Evolutionary conservation across 2,888 invertebrate species (phyloP).

Genomic region (Hypomecis atomaria): DNA sequence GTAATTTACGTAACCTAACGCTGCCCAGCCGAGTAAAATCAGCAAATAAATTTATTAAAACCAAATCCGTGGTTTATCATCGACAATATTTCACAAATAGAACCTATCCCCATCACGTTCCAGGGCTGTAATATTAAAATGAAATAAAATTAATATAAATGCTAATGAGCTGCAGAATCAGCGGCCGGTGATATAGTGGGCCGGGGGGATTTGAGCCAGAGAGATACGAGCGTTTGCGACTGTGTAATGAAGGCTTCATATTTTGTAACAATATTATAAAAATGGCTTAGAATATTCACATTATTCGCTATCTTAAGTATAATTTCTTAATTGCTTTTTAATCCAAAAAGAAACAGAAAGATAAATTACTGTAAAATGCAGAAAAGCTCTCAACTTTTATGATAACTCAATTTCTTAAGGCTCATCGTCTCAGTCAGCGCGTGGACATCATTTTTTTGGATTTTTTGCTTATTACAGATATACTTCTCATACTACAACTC

Average conservation of each 20-base stretch:
- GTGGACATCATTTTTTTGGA: too few relatives aligned
- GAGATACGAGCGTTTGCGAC: slow-evolving; percentile 13
- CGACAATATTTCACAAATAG: background rate
- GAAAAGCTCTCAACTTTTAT: too few relatives aligned
- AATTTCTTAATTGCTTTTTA: too few relatives aligned
- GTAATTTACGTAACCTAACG: too few relatives aligned
- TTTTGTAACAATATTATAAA: background rate
- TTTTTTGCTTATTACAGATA: too few relatives aligned
- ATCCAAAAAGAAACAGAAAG: too few relatives aligned
- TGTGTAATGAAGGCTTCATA: slow-evolving; percentile 15
- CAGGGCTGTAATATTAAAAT: slow-evolving; percentile 55
- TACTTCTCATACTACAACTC: too few relatives aligned
- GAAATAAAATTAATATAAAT: slow-evolving; percentile 72
- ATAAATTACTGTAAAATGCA: too few relatives aligned
- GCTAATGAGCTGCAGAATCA: slow-evolving; percentile 57
- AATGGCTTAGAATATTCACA: too few relatives aligned
- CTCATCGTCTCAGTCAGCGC: too few relatives aligned
- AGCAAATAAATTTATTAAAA: background rate
- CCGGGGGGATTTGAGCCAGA: slow-evolving; percentile 49
- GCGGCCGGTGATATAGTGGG: slow-evolving; percentile 56
- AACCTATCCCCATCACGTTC: slow-evolving; percentile 17
- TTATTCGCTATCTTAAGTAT: too few relatives aligned
- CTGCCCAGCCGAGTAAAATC: background rate
- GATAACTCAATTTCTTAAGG: too few relatives aligned
- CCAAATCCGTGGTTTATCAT: background rate